Base-by-base conservation (phyloP, 1,140 invertebrate genomes). In the Phymastichus coffea region DNA sequence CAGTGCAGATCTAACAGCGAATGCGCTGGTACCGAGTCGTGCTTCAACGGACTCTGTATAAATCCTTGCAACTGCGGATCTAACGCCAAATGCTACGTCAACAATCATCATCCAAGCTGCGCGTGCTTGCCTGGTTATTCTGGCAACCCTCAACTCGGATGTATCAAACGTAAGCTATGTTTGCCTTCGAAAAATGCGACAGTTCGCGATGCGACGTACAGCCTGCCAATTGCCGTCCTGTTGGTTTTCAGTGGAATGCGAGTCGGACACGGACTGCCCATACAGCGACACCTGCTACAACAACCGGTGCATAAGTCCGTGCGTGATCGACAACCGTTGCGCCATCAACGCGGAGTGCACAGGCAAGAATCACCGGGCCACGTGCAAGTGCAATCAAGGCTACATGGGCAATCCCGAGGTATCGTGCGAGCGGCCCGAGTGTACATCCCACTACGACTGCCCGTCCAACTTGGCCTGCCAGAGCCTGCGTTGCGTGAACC, bases 51-150 rank as follows among this genome's bases (percentile, higher is more conserved):
- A 40, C 76, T 83, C 8, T 95, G 93, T 71, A 84, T 88, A 4
- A 89, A 85, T 70, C 92, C 93, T 1, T 95, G 93, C 65, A 88
- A 90, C 57, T 95, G 93, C 70, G 93, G 92, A 37, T 78, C 83
- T 1, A 87, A 94, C 70, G 87, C 92, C 2, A 87, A 91, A 64
- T 95, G 93, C 73, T 80, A 79, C 54, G 89, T 94, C 1, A 77
- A 83, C 43, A 86, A 90, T 74, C 92, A 95, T 70, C 90, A 91
- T 78, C 89, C 92, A 28, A 85, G 88, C 6, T 94, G 92, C 70
- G 85, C 82, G 62, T 95, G 93, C 71, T 77, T 84, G 66, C 83
- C 86, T 15, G 90, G 89, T 41, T 91, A 85, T 72, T 91, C 89
- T 22, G 91, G 91, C 68, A 92, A 93, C 77, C 88, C 91, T 15